Base-by-base conservation (phyloP, 2,888 invertebrate genomes). In the Drosophila bunnanda region DNA sequence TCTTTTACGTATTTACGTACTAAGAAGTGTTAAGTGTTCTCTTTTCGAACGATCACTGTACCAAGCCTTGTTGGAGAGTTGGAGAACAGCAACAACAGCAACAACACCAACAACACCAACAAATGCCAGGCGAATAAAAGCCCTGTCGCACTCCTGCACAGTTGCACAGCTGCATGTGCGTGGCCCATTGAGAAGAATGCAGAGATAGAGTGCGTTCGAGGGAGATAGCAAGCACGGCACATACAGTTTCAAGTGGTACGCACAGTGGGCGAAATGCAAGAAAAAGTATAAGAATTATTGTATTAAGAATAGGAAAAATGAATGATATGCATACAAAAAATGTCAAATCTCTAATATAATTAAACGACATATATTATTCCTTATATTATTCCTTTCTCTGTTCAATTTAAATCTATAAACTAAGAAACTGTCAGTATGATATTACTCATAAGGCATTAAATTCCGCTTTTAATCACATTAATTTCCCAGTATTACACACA, bases 141-240 rank as follows among this genome's bases (percentile, higher is more conserved):
- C 61, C 34, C 64, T 52, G 50, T 48, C 65, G 28, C 50, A 41
- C 65, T 36, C 34, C 39, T 65, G 64, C 50, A 32, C 32, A 22
- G 25, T 50, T 20, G 32, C 36, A 22, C 50, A 66, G 66, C 22
- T 66, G 67, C 67, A 66, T 65, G 65, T 52, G 65, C 65, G 52
- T 57, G 67, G 36, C 67, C 67, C 71, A 71, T 68, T 71, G 68
- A 68, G 46, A 53, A 61, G 46, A 52, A 61, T 48, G 77, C 69
- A 77, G 68, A 65, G 69, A 69, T 55, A 69, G 46, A 46, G 34
- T 17, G 28, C 10, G 55, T 17, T 17, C 15, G 48, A 67, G 67
- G 13, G 57, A 70, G 70, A 67, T n/a, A 39, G 56, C 39, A 55
- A 9, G 46, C 38, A n/a, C 22, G 55, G 28, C 17, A 64, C 64